Conservation (phyloP, 2,888 invertebrate genomes). For the Heliconius sara region DNA sequence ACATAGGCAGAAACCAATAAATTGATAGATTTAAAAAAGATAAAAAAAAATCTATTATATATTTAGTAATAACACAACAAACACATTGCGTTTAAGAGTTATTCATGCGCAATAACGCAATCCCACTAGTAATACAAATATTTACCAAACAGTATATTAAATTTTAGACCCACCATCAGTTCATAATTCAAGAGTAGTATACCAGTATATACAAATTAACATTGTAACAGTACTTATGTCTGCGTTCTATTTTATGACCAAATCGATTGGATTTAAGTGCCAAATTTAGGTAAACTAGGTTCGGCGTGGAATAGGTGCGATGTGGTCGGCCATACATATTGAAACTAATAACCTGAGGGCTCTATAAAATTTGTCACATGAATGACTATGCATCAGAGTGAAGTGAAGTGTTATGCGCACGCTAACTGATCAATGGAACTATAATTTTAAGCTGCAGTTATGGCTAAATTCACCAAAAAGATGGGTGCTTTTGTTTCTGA, state of each 20-base stretch:
- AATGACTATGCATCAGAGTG: slow-evolving; percentile 62
- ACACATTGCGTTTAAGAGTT: slow-evolving; percentile 16
- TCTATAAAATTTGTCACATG: slow-evolving; percentile 61
- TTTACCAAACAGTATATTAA: slow-evolving; percentile 50
- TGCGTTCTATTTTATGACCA: slow-evolving; percentile 31
- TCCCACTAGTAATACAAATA: slow-evolving; percentile 43
- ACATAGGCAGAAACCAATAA: no score
- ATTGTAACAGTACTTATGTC: slow-evolving; percentile 8
- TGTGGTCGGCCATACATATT: slow-evolving; percentile 49
- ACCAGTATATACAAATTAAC: slow-evolving; percentile 27
- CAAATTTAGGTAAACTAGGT: slow-evolving; percentile 38
- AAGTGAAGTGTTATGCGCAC: slow-evolving; percentile 53
- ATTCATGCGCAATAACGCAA: slow-evolving; percentile 28
- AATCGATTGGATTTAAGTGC: slow-evolving; percentile 27
- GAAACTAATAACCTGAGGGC: slow-evolving; percentile 55
- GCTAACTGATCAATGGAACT: slow-evolving; percentile 47
- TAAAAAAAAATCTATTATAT: neutral
- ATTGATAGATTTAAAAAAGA: neutral
- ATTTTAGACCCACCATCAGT: slow-evolving; percentile 47
- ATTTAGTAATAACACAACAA: neutral
- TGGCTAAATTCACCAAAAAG: slow-evolving; percentile 22
- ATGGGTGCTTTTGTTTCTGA: no score
- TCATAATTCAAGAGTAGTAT: slow-evolving; percentile 47
- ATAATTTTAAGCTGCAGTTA: slow-evolving; percentile 36
- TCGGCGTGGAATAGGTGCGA: slow-evolving; percentile 23